Evolutionary conservation across 2,797 vertebrate genomes (phyloP), one percentile per base, ranked within the genome.

Genomic region (Vultur gryphus): DNA sequence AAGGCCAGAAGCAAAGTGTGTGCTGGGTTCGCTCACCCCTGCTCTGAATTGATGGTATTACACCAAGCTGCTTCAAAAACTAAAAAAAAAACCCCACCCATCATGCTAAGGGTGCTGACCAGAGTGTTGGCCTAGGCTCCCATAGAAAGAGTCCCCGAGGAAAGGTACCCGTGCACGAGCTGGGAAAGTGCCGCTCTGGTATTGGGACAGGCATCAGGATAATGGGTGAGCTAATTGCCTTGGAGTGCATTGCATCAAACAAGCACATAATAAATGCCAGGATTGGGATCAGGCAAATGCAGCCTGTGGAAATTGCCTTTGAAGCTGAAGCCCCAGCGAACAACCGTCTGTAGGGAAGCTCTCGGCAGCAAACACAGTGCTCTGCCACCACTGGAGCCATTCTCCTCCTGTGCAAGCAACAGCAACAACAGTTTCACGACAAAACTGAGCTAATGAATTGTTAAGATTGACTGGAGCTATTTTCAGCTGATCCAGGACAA

Each of bases 401-500:
- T 65, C 29, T 44, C 35, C 35, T 64, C 72, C 66, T 10, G 33
- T 0, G 2, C 10, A 3, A 89, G 78, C 81, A 78, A 16, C 66
- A 71, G 72, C 89, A 75, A 11, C 67, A 69, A 9, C 51, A 49
- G 59, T 24, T 84, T 67, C 43, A 24, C 0, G 1, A 71, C 69
- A 81, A 87, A 84, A 46, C 51, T 0, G 0, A 92, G 93, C 82
- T 87, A 33, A 89, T 65, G 93, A 89, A 48, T 67, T 87, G 64
- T 64, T 49, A 55, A 67, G 69, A 67, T 24, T 39, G 89, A 66
- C 80, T 90, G 87, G 23, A 93, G 88, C 73, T 86, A 67, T 75
- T 89, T 77, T n/a, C 80, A 90, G 93, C 66, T 8, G 54, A 71
- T 72, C 66, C 94, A 66, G 78, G 84, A 72, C 81, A 76, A 82